Conservation (phyloP, 92 coral and sea anemone genomes). For the Umimayanthus kanabou region DNA sequence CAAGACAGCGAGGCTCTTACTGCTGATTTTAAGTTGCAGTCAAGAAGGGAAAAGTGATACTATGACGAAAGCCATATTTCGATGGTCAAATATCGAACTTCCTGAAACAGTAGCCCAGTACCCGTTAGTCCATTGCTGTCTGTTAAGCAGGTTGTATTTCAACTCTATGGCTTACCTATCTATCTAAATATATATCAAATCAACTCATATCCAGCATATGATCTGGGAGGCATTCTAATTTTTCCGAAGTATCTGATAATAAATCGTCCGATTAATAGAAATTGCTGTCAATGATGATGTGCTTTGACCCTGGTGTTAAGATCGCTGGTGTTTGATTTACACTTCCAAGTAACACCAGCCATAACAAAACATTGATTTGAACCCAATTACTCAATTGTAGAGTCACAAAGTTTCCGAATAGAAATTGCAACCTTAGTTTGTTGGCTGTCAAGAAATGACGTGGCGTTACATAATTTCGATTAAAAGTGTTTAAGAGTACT, state of each 20-base stretch:
- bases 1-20: background rate
- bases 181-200: too few species aligned
- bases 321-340: constrained; percentile 4
- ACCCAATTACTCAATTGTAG: background rate
- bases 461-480: background rate
- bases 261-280: background rate
- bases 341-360: background rate
- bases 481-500: too few species aligned
- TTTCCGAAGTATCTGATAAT: background rate
- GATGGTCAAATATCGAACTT: background rate
- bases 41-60: background rate
- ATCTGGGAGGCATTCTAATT: background rate
- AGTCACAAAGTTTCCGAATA: too few species aligned
- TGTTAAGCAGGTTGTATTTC: background rate
- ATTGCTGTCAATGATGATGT: background rate
- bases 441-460: background rate
- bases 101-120: background rate
- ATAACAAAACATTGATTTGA: background rate
- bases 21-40: background rate
- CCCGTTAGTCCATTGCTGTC: background rate
- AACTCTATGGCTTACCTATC: background rate
- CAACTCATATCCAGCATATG: background rate
- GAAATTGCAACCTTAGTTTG: background rate
- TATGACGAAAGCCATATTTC: background rate
- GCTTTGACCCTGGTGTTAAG: constrained; percentile 3